phyloP scores from a whole-genome alignment of 2,113 vertebrate species.

The Neodontobutis hainanensis region DNA sequence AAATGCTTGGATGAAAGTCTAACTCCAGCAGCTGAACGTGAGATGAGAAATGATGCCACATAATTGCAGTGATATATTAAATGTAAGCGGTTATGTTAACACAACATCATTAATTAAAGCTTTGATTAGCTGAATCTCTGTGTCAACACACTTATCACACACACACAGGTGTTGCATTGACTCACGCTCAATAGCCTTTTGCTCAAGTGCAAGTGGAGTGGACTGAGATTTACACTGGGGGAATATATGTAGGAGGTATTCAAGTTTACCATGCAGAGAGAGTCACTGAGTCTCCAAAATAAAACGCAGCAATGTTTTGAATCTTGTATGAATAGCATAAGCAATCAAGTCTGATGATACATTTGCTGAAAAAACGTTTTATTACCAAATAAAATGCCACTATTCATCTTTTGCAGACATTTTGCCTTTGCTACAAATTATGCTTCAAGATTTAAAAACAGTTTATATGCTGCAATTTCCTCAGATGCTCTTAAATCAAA shows the following conservation, averaged over 20 bases:
- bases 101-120: constrained; percentile 24
- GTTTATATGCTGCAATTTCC: neutral
- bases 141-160: constrained; percentile 24
- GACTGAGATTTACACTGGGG: neutral
- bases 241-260: neutral
- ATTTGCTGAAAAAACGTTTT: neutral
- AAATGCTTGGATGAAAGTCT: neutral
- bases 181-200: neutral
- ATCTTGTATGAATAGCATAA: neutral
- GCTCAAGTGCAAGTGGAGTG: neutral
- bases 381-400: neutral
- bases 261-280: neutral
- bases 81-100: constrained; percentile 14
- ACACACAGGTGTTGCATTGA: constrained; percentile 7
- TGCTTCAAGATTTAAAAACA: neutral
- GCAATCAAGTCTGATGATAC: neutral
- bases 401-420: neutral
- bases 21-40: neutral
- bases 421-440: neutral
- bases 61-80: constrained; percentile 26
- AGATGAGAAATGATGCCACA: neutral
- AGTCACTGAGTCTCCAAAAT: neutral
- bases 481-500: neutral
- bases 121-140: constrained; percentile 19
- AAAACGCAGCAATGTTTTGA: neutral